A percentile compares a stretch with the other conserved stretches of the same genome.
These are phyloP conservation scores for Chelmon rostratus DNA, from an alignment of 2,797 vertebrate species.

Conservation along the genomic window DNA sequence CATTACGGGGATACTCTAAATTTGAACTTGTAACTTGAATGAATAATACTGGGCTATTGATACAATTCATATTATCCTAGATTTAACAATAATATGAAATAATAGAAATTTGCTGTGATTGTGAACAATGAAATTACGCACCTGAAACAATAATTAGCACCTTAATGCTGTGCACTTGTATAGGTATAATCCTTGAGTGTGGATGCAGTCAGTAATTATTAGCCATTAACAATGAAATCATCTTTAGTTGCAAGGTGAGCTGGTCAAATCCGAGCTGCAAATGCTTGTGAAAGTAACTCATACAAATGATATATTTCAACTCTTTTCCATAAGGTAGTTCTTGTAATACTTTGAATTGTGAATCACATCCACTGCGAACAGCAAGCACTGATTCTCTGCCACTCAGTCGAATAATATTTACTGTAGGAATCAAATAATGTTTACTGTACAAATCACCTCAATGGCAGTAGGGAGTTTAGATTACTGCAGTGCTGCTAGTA, in stretches of 20 bases:
- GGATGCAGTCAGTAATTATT: neutral
- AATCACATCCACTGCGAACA: neutral
- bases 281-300: neutral
- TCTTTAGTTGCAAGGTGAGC: neutral
- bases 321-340: neutral
- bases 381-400: neutral
- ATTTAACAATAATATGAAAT: neutral
- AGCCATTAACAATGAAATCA: neutral
- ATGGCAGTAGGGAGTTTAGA: neutral
- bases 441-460: neutral
- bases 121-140: neutral
- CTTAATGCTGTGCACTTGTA: neutral
- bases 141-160: neutral
- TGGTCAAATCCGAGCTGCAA: neutral
- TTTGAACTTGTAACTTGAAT: neutral
- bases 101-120: neutral
- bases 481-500: neutral
- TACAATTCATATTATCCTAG: neutral
- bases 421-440: neutral
- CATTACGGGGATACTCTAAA: neutral
- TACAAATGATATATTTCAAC: neutral
- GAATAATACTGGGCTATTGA: neutral
- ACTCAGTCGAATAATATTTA: neutral
- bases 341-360: neutral
- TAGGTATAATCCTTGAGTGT: neutral